Conservation (phyloP, 1,140 invertebrate species). For the Helicoverpa zea region DNA sequence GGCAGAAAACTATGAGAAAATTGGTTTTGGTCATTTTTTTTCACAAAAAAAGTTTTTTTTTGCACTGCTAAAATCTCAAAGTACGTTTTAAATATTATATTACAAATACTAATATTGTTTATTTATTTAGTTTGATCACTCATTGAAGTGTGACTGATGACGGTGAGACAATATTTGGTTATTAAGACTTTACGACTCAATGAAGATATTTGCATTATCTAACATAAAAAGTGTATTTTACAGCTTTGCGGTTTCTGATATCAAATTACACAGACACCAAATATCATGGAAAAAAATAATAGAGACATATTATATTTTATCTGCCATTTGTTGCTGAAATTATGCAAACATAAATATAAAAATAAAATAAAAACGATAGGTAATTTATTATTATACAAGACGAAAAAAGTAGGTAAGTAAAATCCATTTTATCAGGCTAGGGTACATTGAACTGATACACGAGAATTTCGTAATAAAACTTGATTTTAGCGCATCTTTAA, state of each 20-base stretch:
- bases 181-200: neutral
- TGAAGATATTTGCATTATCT: slow-evolving; percentile 33
- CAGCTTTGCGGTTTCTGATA: slow-evolving; percentile 1
- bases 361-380: too few relatives aligned
- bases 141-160: slow-evolving; percentile 12
- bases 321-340: too few relatives aligned
- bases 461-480: neutral
- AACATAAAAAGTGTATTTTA: slow-evolving; percentile 8
- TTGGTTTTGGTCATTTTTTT: too few relatives aligned
- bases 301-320: too few relatives aligned
- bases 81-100: too few relatives aligned
- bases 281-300: too few relatives aligned
- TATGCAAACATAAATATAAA: too few relatives aligned
- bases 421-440: neutral
- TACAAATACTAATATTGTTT: neutral
- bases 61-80: too few relatives aligned
- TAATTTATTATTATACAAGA: too few relatives aligned
- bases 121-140: slow-evolving; percentile 3
- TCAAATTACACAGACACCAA: neutral
- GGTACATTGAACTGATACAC: neutral
- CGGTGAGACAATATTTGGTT: slow-evolving; percentile 36
- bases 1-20: too few relatives aligned
- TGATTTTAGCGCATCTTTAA: too few relatives aligned
- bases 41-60: too few relatives aligned
- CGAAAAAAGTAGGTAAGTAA: neutral